Evolutionary conservation across 2,888 invertebrate genomes (phyloP).

Genomic region (Troides aeacus): DNA sequence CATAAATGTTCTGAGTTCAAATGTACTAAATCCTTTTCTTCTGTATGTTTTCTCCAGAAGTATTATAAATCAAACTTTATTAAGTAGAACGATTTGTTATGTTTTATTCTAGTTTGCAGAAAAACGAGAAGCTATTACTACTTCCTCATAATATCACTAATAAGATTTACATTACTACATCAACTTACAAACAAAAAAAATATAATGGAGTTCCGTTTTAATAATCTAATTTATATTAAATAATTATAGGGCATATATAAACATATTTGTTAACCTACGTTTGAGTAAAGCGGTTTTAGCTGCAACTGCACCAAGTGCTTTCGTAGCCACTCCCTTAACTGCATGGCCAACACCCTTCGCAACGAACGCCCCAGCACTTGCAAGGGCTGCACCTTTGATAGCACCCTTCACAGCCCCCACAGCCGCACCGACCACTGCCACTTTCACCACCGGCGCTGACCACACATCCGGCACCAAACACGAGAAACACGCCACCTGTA

Average conservation of each 20-base stretch:
- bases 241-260: neutral
- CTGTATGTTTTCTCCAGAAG: too few relatives aligned
- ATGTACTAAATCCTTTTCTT: too few relatives aligned
- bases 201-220: too few relatives aligned
- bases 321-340: conserved; percentile 29
- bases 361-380: conserved; percentile 28
- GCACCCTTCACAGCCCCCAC: conserved; percentile 31
- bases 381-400: conserved; percentile 31
- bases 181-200: too few relatives aligned
- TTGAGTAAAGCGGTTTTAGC: conserved; percentile 37
- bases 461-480: conserved; percentile 44
- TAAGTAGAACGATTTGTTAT: too few relatives aligned
- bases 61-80: too few relatives aligned
- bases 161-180: too few relatives aligned
- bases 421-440: conserved; percentile 26
- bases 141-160: too few relatives aligned
- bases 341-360: conserved; percentile 19
- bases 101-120: too few relatives aligned
- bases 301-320: conserved; percentile 34
- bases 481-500: conserved; percentile 52
- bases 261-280: conserved; percentile 29
- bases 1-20: neutral
- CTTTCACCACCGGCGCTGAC: conserved; percentile 38
- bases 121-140: too few relatives aligned
- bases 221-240: neutral